Evolutionary conservation across 2,113 vertebrate species (phyloP), one percentile per base, ranked within the genome.

Genomic region (Micronisus gabar): DNA sequence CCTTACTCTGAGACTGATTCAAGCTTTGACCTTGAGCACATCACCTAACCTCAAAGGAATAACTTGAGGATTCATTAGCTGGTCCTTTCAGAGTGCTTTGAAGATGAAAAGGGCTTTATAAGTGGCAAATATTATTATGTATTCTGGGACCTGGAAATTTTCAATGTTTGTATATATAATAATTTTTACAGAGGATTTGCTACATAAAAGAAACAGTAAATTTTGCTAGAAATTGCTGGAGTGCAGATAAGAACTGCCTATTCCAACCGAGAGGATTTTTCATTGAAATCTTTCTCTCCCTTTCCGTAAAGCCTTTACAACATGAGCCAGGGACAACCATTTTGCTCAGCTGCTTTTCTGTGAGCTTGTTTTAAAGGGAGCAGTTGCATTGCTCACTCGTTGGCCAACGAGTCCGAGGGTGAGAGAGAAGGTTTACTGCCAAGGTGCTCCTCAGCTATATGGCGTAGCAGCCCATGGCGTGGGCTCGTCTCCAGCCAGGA

Each of bases 111-210:
- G 59, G 70, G n/a, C 53, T 95, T 90, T 80, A 21, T 78, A 88
- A 91, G 70, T 94, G 78, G 59, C 71, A 95, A 95, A 93, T 90
- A 90, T 70, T 92, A 74, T 95, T 90, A 73, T 85, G 71, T 81
- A 58, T 79, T 88, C 84, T 59, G 78, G 74, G 93, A 93, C 81
- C 91, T 94, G 89, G 74, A 96, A 95, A 91, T 95, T 90, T 93
- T 93, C 81, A n/a, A 7, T 96, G 74, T 96, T 95, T 97, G 87
- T 95, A 36, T 91, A 83, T 91, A 91, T 96, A 96, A 97, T 91
- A 13, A 91, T 93, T 95, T 90, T 94, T 96, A 91, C 81, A 82
- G 89, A 95, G 71, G 91, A 96, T 95, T 95, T 87, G 11, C 66
- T 90, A 76, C 81, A 94, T 95, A 74, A 97, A 97, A 97, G 96